Evolutionary conservation across 2,797 vertebrate species (phyloP), one percentile per base, ranked within the genome.

Genomic region (Pyrocephalus nanus): DNA sequence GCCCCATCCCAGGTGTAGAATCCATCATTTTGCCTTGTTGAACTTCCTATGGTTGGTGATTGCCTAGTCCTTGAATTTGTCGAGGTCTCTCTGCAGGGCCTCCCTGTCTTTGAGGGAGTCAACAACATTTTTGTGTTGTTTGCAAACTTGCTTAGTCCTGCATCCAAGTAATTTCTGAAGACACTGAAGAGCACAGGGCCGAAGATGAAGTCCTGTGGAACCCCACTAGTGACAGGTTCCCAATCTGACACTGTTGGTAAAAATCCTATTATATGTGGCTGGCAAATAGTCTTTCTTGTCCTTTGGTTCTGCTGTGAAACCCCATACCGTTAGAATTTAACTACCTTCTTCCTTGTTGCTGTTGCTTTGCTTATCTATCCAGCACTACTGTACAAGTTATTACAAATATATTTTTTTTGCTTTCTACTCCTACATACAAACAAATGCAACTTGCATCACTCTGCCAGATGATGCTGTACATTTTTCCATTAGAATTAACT

Each of bases 401-500:
- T 55, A 66, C n/a, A 71, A 73, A 38, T 3, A 36, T 65, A 83
- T 79, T 30, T 27, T 11, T 30, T 66, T 65, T 4, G 14, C 40
- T n/a, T 92, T 92, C 85, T 85, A 54, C 54, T 74, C 47, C 50
- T 71, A 14, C 29, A 9, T 62, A 43, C 32, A 62, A 83, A 74
- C 77, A 79, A 78, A 62, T 86, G 67, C 45, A 65, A 48, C 78
- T 86, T 50, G 45, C 79, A 94, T 94, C 66, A 61, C 36, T 84
- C 84, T 95, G 50, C 22, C 62, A 83, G 76, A 91, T 80, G 69
- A 91, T 92, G 55, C 22, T 71, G 34, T 92, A 93, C 26, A 40
- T 96, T 96, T 92, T 90, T 38, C 67, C 58, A 40, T 96, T 91
- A 93, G 83, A 97, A 95, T 95, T 92, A 94, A 67, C 38, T 93